phyloP scores from a whole-genome alignment of 1,140 invertebrate genomes.

The Vanessa atalanta region DNA sequence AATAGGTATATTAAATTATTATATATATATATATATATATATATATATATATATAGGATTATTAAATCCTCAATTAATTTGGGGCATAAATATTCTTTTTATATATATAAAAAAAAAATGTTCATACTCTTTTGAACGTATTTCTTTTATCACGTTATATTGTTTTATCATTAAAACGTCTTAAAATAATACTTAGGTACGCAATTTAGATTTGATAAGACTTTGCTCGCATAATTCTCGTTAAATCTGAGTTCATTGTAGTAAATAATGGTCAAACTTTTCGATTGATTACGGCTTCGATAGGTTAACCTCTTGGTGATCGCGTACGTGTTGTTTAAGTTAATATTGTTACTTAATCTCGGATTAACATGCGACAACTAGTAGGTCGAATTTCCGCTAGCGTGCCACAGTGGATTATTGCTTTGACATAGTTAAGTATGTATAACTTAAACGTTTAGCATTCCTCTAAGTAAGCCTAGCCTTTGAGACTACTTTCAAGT shows the following conservation, averaged over 20 bases:
- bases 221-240: too few relatives aligned
- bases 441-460: slow-evolving; percentile 20
- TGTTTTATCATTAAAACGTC: too few relatives aligned
- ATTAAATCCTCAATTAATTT: too few relatives aligned
- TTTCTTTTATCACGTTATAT: too few relatives aligned
- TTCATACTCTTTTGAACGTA: neutral
- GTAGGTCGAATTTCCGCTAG: slow-evolving; percentile 30
- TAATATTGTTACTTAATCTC: slow-evolving; percentile 13
- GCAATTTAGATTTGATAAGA: too few relatives aligned
- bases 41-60: too few relatives aligned
- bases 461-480: slow-evolving; percentile 19
- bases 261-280: neutral
- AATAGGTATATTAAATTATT: too few relatives aligned
- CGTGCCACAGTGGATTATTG: slow-evolving; percentile 26
- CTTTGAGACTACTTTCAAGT: slow-evolving; percentile 19
- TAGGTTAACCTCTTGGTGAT: slow-evolving; percentile 5
- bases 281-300: neutral
- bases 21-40: too few relatives aligned
- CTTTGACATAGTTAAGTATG: slow-evolving; percentile 26
- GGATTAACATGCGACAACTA: slow-evolving; percentile 29
- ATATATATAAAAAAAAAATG: too few relatives aligned
- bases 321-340: slow-evolving; percentile 9
- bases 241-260: neutral
- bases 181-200: too few relatives aligned
- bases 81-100: too few relatives aligned